A percentile compares a stretch with the other conserved stretches of the same genome.
Evolutionary conservation across 2,113 vertebrate species (phyloP).

Genomic region (Calonectris borealis): DNA sequence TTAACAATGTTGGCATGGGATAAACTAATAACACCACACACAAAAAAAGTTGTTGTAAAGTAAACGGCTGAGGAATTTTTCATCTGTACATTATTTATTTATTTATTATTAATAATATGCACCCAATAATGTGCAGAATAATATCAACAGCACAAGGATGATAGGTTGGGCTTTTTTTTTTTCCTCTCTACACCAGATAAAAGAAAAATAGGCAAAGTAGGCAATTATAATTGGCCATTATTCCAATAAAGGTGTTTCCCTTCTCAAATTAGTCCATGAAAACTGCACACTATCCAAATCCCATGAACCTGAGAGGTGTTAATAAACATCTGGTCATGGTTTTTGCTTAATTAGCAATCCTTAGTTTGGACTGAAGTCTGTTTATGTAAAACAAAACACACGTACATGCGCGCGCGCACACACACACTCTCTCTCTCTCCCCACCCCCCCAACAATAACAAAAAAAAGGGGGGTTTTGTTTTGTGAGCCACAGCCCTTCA

Average conservation of each 20-base stretch:
- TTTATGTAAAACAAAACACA: constrained; percentile 72
- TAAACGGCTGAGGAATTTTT: constrained; percentile 11
- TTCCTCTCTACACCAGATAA: neutral
- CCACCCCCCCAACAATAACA: neutral
- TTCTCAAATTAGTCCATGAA: constrained; percentile 76
- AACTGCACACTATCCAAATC: constrained; percentile 78
- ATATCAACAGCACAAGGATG: neutral
- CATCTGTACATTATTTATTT: neutral
- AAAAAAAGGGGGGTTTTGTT: neutral
- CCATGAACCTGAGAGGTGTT: constrained; percentile 79
- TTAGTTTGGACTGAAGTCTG: constrained; percentile 71
- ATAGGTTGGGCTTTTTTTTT: neutral
- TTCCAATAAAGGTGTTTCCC: constrained; percentile 78
- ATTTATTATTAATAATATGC: constrained; percentile 39
- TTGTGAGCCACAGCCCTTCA: constrained; percentile 6
- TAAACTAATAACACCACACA: constrained; percentile 2
- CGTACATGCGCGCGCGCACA: neutral
- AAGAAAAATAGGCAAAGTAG: constrained; percentile 69
- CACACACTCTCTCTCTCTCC: neutral
- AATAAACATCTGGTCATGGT: constrained; percentile 81
- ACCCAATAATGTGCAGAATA: neutral
- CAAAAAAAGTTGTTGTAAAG: neutral
- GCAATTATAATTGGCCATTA: constrained; percentile 78
- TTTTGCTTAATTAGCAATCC: constrained; percentile 81
- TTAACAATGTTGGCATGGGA: constrained; percentile 66